Conservation (phyloP, 2,113 vertebrate genomes). For the Anguilla rostrata region DNA sequence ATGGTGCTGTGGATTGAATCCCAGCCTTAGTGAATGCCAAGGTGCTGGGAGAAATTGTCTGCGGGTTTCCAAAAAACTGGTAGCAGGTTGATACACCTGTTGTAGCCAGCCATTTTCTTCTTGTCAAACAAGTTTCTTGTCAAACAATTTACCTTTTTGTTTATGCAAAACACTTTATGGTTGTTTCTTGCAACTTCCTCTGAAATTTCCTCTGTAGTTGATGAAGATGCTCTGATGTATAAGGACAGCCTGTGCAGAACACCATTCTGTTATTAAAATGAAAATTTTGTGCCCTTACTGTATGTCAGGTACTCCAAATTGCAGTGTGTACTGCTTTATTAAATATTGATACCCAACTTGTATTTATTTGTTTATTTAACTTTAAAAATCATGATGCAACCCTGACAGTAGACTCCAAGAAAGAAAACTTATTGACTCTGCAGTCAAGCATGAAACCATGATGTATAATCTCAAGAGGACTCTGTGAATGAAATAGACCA, state of each 20-base stretch:
- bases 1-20: too few relatives aligned
- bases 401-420: neutral
- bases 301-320: neutral
- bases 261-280: neutral
- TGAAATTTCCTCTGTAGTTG: neutral
- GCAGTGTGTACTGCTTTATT: neutral
- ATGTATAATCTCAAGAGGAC: neutral
- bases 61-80: too few relatives aligned
- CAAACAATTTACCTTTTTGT: neutral
- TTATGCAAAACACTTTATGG: neutral
- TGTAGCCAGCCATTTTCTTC: too few relatives aligned
- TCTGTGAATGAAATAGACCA: neutral
- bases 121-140: neutral
- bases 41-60: too few relatives aligned
- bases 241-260: neutral
- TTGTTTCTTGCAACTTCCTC: neutral
- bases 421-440: neutral
- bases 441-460: neutral
- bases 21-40: too few relatives aligned
- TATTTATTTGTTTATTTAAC: neutral
- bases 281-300: neutral
- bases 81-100: too few relatives aligned
- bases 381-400: neutral
- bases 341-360: neutral
- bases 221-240: neutral